Evolutionary conservation across 2,797 vertebrate species (phyloP).

Genomic region (Cynodonichthys magdalenae): DNA sequence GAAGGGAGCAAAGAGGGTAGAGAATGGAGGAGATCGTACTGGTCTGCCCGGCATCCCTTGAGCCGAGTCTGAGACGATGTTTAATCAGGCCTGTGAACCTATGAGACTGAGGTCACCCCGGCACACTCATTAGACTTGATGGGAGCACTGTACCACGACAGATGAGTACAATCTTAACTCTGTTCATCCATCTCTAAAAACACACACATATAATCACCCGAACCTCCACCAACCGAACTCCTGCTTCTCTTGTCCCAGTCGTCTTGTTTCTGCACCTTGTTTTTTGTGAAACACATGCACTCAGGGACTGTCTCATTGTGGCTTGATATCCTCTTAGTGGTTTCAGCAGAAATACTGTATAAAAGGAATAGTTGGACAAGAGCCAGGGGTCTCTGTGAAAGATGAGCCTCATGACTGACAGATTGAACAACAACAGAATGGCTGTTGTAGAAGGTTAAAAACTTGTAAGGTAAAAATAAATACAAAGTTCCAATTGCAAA

Average conservation of each 20-base stretch:
- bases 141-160: slow-evolving; percentile 73
- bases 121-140: slow-evolving; percentile 79
- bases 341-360: slow-evolving; percentile 41
- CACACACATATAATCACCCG: slow-evolving; percentile 73
- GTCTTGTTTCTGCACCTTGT: slow-evolving; percentile 35
- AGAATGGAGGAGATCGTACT: slow-evolving; percentile 37
- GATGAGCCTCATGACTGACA: slow-evolving; percentile 61
- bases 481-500: slow-evolving; percentile 40
- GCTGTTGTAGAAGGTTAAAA: slow-evolving; percentile 61
- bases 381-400: slow-evolving; percentile 63
- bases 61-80: slow-evolving; percentile 71
- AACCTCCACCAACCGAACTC: slow-evolving; percentile 1
- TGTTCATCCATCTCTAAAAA: slow-evolving; percentile 78
- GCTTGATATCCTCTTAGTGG: slow-evolving; percentile 30
- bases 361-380: slow-evolving; percentile 34
- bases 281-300: slow-evolving; percentile 16
- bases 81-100: slow-evolving; percentile 80
- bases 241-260: slow-evolving; percentile 15
- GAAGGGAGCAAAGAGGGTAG: slow-evolving; percentile 49
- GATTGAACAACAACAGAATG: slow-evolving; percentile 64
- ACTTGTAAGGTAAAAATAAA: slow-evolving; percentile 59
- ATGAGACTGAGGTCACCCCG: slow-evolving; percentile 74
- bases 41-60: slow-evolving; percentile 58
- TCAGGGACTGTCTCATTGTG: slow-evolving; percentile 19
- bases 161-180: slow-evolving; percentile 77